Evolutionary conservation across 2,113 vertebrate genomes (phyloP).

Genomic region (Tupaia chinensis): DNA sequence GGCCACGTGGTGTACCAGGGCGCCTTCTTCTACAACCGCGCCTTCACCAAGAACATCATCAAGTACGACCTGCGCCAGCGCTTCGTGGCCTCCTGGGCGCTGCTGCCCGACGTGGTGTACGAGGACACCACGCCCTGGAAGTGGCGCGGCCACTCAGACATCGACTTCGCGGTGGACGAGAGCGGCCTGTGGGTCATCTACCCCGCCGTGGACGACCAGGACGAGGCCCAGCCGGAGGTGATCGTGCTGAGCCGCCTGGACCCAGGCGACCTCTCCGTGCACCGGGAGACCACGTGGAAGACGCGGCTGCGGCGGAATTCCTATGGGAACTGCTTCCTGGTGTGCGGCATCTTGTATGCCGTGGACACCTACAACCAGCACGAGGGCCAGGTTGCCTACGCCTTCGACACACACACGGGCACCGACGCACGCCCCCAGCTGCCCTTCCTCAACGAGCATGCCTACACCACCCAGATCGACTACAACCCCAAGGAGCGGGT

Average conservation of each 20-base stretch:
- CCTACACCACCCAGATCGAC: conserved; percentile 97
- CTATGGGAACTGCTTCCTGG: conserved; percentile 98
- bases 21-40: conserved; percentile 98
- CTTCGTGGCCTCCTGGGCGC: conserved; percentile 95
- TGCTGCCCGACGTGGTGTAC: conserved; percentile 94
- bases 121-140: conserved; percentile 98
- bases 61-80: conserved; percentile 96
- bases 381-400: conserved; percentile 95
- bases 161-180: conserved; percentile 98
- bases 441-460: conserved; percentile 93
- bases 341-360: conserved; percentile 97
- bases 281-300: conserved; percentile 96
- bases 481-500: conserved; percentile 98
- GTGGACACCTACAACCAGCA: conserved; percentile 94
- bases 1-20: conserved; percentile 97
- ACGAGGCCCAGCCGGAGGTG: conserved; percentile 94
- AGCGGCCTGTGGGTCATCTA: conserved; percentile 99
- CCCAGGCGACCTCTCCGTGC: conserved; percentile 93
- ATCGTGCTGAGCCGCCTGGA: conserved; percentile 96
- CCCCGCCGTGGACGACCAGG: conserved; percentile 92
- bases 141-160: conserved; percentile 98
- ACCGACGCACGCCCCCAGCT: conserved; percentile 93
- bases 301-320: conserved; percentile 93
- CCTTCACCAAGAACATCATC: conserved; percentile 99
- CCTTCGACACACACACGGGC: conserved; percentile 97